Conservation (phyloP, 1,140 invertebrate genomes). For the Mamestra configurata region DNA sequence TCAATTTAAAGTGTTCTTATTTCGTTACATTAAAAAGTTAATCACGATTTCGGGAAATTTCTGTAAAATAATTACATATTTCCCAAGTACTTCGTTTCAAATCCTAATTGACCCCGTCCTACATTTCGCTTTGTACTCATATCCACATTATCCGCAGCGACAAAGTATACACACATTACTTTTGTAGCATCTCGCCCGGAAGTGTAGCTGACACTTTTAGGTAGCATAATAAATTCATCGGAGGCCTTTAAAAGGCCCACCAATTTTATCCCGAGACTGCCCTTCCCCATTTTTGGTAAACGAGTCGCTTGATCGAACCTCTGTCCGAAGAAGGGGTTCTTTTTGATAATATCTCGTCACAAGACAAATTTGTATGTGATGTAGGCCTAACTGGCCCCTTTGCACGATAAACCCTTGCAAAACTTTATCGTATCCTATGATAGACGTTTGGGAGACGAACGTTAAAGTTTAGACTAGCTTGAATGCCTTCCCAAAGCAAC, state of each 20-base stretch:
- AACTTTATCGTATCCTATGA: no score
- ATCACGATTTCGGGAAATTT: no score
- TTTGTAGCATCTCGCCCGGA: slow-evolving; percentile 11
- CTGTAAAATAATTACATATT: no score
- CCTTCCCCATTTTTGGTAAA: slow-evolving; percentile 79
- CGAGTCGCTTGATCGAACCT: slow-evolving; percentile 71
- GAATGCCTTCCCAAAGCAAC: not conserved
- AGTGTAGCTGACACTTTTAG: slow-evolving; percentile 46
- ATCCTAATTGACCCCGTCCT: not conserved
- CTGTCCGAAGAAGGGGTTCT: slow-evolving; percentile 57
- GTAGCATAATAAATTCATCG: slow-evolving; percentile 50
- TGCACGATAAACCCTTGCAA: slow-evolving; percentile 58
- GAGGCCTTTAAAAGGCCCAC: slow-evolving; percentile 58
- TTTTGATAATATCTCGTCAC: slow-evolving; percentile 79
- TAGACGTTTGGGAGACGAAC: slow-evolving; percentile 24
- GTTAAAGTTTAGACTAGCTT: not conserved
- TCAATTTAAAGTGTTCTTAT: no score
- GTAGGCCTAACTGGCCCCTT: slow-evolving; percentile 61
- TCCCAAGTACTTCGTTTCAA: no score
- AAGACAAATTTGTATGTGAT: slow-evolving; percentile 79
- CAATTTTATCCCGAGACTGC: slow-evolving; percentile 61
- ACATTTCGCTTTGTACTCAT: not conserved
- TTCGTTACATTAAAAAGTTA: no score
- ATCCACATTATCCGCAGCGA: not conserved
- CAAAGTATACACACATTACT: slow-evolving; percentile 20